Evolutionary conservation across 2,888 invertebrate species (phyloP), one percentile per base, ranked within the genome.

Genomic region (Eulithis prunata): DNA sequence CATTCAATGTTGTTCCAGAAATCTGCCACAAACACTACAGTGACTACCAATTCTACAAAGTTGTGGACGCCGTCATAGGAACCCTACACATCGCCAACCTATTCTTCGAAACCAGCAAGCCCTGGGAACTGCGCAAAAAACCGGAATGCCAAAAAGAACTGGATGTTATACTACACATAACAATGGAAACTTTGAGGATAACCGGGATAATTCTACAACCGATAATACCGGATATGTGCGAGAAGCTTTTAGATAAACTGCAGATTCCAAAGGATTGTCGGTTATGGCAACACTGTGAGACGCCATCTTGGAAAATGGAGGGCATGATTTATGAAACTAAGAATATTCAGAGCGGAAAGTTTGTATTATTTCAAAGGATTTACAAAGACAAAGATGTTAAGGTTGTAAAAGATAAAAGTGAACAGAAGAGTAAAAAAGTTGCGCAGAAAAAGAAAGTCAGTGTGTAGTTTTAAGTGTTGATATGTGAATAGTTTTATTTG

Each of bases 41-140:
- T 58, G 94, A 95, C 67, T 96, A 95, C 79, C 95, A 97, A 77
- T 96, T 98, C 88, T 97, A 98, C 91, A 95, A 96, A 87, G 97
- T 95, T 0, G 95, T 97, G 0, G 97, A 98, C 82, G 91, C 94
- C 0, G 94, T 97, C 0, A 95, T 98, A 86, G 90, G 94, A 11
- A 94, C 95, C 0, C 88, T 99, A 11, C 96, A 97, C 79, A 89
- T 95, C 38, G 96, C 97, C 14, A 99, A 99, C 91, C 91, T 95
- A 68, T 97, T 98, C 94, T 96, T 99, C 78, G 97, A 99, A 80
- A 91, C 95, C 4, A 94, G 95, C 75, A 96, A 96, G 83, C 99
- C 99, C 0, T 99, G 99, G 99, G 95, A 96, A 73, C 92, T 99
- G 66, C 95, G 94, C 61, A 96, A 97, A 79, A 83, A 92, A 10